phyloP scores from a whole-genome alignment of 2,888 invertebrate genomes.

The Unio delphinus region DNA sequence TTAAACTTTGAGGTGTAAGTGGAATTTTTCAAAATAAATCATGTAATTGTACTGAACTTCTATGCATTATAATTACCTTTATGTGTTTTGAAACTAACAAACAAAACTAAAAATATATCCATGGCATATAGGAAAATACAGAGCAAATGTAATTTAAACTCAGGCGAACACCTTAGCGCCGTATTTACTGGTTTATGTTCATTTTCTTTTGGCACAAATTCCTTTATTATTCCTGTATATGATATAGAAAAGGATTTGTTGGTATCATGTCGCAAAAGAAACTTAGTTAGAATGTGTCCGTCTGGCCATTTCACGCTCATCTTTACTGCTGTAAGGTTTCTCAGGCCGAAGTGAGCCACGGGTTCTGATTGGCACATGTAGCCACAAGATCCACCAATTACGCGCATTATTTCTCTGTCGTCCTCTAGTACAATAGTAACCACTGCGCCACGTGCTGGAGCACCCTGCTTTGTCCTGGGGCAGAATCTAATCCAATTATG shows the following conservation, averaged over 20 bases:
- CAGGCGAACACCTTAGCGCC: too few relatives aligned
- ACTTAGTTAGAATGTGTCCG: constrained; percentile 24
- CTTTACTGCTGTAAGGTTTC: constrained; percentile 12
- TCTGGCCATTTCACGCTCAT: constrained; percentile 47
- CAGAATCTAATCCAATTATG: constrained; percentile 56
- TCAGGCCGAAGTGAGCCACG: constrained; percentile 63
- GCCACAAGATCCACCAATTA: constrained; percentile 62
- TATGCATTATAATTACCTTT: too few relatives aligned
- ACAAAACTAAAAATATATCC: too few relatives aligned
- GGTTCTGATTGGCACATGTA: constrained; percentile 64
- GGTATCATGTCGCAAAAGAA: constrained; percentile 8
- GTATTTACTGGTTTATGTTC: too few relatives aligned
- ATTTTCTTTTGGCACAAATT: neutral
- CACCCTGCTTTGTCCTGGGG: constrained; percentile 53
- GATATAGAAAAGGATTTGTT: constrained; percentile 15
- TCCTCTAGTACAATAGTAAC: constrained; percentile 46
- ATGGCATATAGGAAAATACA: too few relatives aligned
- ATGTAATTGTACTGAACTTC: too few relatives aligned
- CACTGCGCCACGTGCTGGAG: constrained; percentile 60
- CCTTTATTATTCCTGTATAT: constrained; percentile 21
- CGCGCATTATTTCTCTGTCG: constrained; percentile 23
- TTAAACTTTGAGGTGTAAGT: too few relatives aligned
- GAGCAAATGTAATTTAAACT: too few relatives aligned
- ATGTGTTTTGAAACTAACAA: too few relatives aligned
- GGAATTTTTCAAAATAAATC: too few relatives aligned